Evolutionary conservation across 2,113 vertebrate species (phyloP).

Genomic region (Oryzias curvinotus): DNA sequence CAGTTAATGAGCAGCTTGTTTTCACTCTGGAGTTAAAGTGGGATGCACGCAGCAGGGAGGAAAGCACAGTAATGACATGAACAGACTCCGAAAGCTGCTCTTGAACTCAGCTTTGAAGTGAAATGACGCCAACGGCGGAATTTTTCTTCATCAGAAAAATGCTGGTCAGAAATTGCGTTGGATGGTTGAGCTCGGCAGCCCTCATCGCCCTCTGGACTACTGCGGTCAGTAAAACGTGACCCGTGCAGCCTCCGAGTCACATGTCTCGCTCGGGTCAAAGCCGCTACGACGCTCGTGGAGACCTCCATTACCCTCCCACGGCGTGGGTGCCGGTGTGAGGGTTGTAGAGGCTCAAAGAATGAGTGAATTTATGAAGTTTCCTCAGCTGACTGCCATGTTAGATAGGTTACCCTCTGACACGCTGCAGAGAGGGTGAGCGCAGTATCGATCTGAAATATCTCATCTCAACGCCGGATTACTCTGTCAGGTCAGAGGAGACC

Average conservation of each 20-base stretch:
- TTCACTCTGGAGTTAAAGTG: not conserved
- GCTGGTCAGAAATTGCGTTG: not conserved
- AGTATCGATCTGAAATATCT: conserved; percentile 49
- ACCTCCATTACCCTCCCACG: conserved; percentile 17
- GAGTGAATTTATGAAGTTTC: conserved; percentile 30
- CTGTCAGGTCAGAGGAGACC: conserved; percentile 15
- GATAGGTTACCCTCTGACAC: conserved; percentile 46
- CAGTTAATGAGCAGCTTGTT: conserved; percentile 3
- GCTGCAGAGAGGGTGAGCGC: conserved; percentile 30
- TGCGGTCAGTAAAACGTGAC: conserved; percentile 6
- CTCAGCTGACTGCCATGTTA: conserved; percentile 32
- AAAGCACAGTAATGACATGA: not conserved
- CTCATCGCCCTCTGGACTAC: not conserved
- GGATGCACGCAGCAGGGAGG: not conserved
- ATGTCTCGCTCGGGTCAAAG: conserved; percentile 8
- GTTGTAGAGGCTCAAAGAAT: conserved; percentile 12
- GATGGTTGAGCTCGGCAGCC: too few species aligned
- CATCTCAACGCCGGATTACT: conserved; percentile 38
- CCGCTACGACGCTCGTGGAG: conserved; percentile 7
- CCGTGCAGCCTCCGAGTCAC: not conserved
- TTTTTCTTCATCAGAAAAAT: not conserved
- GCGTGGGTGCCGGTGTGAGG: not conserved
- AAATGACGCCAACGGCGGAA: too few species aligned
- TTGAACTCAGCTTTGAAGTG: not conserved
- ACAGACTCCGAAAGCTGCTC: not conserved